Percentiles rank a stretch among this genome's conserved stretches.
These are phyloP conservation scores for Melipona quadrifasciata DNA, from an alignment of 1,140 invertebrate genomes.

Conservation along the genomic window DNA sequence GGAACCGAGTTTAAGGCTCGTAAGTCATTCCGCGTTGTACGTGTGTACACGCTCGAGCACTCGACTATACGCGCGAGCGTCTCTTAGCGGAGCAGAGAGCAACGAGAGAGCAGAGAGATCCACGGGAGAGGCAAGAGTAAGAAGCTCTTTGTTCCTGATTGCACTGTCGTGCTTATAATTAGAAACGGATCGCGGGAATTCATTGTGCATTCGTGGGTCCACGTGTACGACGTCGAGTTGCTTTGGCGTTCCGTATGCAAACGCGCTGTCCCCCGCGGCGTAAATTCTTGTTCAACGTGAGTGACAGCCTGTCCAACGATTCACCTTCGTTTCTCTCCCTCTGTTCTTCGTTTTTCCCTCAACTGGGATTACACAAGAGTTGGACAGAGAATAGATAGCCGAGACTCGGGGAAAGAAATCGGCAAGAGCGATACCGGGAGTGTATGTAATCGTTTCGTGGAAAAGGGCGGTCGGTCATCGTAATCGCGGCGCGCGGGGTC, in stretches of 20 bases:
- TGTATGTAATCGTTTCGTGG: neutral
- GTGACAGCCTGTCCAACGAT: neutral
- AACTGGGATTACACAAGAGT: too few relatives aligned
- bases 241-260: neutral
- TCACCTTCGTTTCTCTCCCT: neutral
- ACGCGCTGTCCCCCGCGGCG: neutral
- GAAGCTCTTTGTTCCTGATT: conserved; percentile 72
- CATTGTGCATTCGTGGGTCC: neutral
- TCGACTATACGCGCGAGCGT: conserved; percentile 36
- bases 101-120: conserved; percentile 10
- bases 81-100: conserved; percentile 13
- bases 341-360: neutral
- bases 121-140: conserved; percentile 28
- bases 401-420: neutral
- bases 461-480: neutral
- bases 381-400: too few relatives aligned
- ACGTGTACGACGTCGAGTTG: conserved; percentile 2
- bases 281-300: neutral
- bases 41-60: conserved; percentile 42
- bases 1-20: conserved; percentile 67
- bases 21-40: conserved; percentile 72
- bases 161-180: conserved; percentile 76
- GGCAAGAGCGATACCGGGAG: neutral
- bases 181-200: conserved; percentile 64
- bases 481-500: conserved; percentile 17